These are phyloP conservation scores for Trididemnum clinides DNA, from an alignment of 23 tunicate genomes.

Conservation along the genomic window DNA sequence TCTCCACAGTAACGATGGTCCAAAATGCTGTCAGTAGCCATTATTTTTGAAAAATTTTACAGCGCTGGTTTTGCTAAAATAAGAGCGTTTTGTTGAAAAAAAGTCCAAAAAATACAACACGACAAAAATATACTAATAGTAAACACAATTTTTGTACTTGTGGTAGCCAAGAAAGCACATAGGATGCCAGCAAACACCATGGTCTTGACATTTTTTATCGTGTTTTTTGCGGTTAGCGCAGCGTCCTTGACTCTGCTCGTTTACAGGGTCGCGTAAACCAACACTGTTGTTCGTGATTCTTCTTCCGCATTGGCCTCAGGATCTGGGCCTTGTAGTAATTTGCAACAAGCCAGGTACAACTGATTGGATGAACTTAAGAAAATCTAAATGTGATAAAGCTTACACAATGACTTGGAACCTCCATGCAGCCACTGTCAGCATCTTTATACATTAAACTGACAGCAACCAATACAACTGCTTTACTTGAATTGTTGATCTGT, in stretches of 20 bases:
- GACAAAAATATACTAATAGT: neutral
- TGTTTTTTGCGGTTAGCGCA: neutral
- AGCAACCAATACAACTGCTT: neutral
- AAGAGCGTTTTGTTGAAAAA: neutral
- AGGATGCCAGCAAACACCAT: neutral
- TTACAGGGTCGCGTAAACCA: neutral
- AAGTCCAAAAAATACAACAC: neutral
- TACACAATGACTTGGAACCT: neutral
- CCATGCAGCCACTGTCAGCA: conserved; percentile 7
- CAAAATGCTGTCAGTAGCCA: neutral
- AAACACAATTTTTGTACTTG: neutral
- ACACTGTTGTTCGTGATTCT: neutral
- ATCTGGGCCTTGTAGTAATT: neutral
- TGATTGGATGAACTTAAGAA: neutral
- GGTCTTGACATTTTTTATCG: neutral
- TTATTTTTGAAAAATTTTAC: neutral
- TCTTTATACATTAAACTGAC: neutral
- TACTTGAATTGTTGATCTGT: conserved; percentile 2
- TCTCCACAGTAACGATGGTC: neutral
- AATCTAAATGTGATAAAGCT: neutral
- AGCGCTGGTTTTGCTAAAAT: neutral
- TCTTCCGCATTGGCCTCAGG: neutral
- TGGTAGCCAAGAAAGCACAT: neutral
- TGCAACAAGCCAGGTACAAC: conserved; percentile 5
- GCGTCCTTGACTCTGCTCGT: neutral